A percentile compares a stretch with the other conserved stretches of the same genome.
These are phyloP conservation scores for Scaptomyza graminum DNA, from an alignment of 1,140 invertebrate species.

Conservation along the genomic window DNA sequence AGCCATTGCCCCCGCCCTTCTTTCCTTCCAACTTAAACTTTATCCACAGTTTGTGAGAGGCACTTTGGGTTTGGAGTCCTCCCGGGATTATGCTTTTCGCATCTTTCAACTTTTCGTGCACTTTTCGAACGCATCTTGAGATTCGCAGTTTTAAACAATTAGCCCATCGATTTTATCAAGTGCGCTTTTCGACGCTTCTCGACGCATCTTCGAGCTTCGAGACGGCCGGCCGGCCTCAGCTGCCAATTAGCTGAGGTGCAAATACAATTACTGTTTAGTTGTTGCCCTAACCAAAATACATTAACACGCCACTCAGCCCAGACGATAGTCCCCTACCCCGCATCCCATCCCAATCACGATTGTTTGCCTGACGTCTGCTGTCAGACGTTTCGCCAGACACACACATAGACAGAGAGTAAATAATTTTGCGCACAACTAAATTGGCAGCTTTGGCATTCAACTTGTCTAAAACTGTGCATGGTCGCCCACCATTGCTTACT, in stretches of 20 bases:
- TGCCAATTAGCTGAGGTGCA: conserved; percentile 62
- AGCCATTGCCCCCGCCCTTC: not conserved
- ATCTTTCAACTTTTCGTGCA: conserved; percentile 60
- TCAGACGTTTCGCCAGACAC: conserved; percentile 44
- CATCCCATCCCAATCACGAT: not conserved
- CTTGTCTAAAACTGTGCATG: conserved; percentile 52
- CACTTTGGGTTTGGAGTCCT: not conserved
- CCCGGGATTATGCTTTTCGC: conserved; percentile 62
- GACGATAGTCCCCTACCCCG: not conserved
- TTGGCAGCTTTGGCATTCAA: conserved; percentile 56
- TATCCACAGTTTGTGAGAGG: conserved; percentile 48
- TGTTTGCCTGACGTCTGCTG: conserved; percentile 35
- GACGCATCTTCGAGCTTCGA: too few species aligned
- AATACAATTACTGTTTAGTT: conserved; percentile 69
- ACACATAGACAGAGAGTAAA: conserved; percentile 28
- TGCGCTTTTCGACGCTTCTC: conserved; percentile 22
- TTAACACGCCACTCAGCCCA: conserved; percentile 56
- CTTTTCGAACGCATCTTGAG: conserved; percentile 20
- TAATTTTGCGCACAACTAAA: conserved; percentile 50
- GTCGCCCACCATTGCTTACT: conserved; percentile 1
- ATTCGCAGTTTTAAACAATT: conserved; percentile 44
- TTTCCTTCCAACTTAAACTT: conserved; percentile 53
- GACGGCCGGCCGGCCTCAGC: conserved; percentile 11
- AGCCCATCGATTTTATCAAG: conserved; percentile 57
- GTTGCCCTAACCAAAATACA: conserved; percentile 50